Evolutionary conservation across 2,797 vertebrate species (phyloP), one percentile per base, ranked within the genome.

Genomic region (Cuculus canorus): DNA sequence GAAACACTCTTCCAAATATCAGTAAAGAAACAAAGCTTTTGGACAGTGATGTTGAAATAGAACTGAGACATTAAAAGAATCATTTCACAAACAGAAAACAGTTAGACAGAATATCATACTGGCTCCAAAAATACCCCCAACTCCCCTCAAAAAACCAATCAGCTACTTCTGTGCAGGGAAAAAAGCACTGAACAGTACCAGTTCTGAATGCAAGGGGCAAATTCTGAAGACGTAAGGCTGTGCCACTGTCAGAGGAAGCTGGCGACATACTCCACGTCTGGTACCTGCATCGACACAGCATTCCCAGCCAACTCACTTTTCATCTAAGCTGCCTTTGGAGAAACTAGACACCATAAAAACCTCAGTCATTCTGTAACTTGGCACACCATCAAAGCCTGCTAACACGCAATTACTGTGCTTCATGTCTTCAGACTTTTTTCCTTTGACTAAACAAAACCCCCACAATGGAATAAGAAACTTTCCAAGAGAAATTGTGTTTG

Each of bases 391-490:
- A 91, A 96, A 91, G 65, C 86, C 86, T 89, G 65, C 76, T 63
- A 86, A 91, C 18, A 65, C 52, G 83, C 63, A 70, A 75, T 73
- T 90, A 94, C 73, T 64, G 68, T 56, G 73, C 86, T 95, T 92
- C 86, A 94, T 17, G 53, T 92, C 92, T 96, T 95, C 86, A 91
- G 81, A 89, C 86, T 86, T 95, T 80, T 86, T 79, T 71, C 76
- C 82, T 94, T 94, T 92, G 92, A 91, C 91, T 94, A 95, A 92
- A 93, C 88, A 97, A 94, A 96, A 86, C 13, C 57, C 75, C 79
- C 93, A 91, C 88, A 97, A 95, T 70, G 65, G 91, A 93, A 41
- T 90, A 95, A 93, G 90, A 94, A 96, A 95, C 90, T 94, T 95
- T 90, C 73, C 84, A 92, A 88, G 82, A 96, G 89, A 93, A 96